A percentile compares a stretch with the other conserved stretches of the same genome.
phyloP scores from a whole-genome alignment of 2,797 vertebrate genomes.

The Pangasius larnaudii region DNA sequence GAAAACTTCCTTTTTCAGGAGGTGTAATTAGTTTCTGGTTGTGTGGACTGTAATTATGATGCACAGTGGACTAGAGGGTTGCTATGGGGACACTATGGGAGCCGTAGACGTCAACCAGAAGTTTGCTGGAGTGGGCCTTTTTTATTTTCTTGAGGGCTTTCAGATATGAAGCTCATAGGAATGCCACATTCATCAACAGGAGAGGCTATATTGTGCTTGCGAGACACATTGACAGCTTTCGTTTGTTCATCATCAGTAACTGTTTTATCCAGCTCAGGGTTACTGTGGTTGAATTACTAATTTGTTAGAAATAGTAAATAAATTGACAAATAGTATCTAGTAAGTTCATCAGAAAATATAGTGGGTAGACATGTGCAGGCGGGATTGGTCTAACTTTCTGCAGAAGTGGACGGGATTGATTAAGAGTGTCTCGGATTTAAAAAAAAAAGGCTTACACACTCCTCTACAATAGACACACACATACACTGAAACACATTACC shows the following conservation, averaged over 20 bases:
- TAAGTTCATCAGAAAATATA: background rate
- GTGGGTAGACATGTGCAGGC: background rate
- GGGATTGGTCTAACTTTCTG: background rate
- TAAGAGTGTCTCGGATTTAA: too few species aligned
- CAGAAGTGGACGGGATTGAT: too few species aligned
- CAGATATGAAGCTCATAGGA: background rate
- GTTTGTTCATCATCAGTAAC: background rate
- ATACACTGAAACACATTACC: background rate
- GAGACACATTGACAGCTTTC: background rate
- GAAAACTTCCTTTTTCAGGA: background rate
- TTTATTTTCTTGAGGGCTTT: background rate
- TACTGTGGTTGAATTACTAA: background rate
- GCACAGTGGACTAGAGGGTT: background rate
- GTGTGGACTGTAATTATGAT: background rate
- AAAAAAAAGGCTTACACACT: background rate
- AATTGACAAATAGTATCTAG: background rate
- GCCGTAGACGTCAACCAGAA: background rate
- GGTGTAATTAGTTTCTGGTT: background rate
- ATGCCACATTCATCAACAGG: background rate
- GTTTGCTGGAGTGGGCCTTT: background rate
- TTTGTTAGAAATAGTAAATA: background rate
- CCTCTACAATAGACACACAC: background rate
- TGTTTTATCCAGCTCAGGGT: background rate
- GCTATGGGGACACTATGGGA: background rate
- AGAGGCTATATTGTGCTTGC: background rate